Base-by-base conservation (phyloP, 1,140 invertebrate genomes). In the Chionoecetes opilio region DNA sequence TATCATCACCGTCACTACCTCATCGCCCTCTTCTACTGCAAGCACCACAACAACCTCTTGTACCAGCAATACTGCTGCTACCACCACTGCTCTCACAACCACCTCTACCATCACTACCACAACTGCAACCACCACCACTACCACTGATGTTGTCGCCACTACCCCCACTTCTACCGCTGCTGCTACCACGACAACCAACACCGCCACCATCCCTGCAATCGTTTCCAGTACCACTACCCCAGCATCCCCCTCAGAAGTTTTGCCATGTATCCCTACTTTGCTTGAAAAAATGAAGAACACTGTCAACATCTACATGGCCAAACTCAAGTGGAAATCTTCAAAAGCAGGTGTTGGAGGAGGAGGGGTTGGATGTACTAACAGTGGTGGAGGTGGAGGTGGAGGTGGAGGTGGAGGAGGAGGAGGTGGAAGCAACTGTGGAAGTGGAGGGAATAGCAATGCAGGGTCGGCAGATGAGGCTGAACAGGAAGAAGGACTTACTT, bases 221-320 rank as follows among this genome's bases (percentile, higher is more conserved):
- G 21, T 0, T 17, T 14, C 46, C 46, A 53, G 11, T 17, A 53
- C 46, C 21, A 53, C 46, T 17, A 53, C 2, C 21, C 46, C 46
- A 53, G 46, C 46, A 53, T 17, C 8, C 21, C 11, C 46, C 46
- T 53, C 46, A 53, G 46, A 53, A 17, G 17, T 82, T 2, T 31
- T 95, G 29, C 91, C 96, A 29, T 98, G 98, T 0, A 97, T 98
- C 35, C 97, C 97, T 3, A 98, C 98, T 26, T 97, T 99, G 75
- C 97, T 99, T 0, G 98, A 98, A 34, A 99, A 98, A 97, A 99
- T 99, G 99, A 98, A 98, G 96, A 97, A 98, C 82, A 99, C 98
- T 97, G 99, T 99, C 38, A 98, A 99, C 97, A 99, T 98, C 0
- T 99, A 99, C 97, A 98, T 98, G 37, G 98, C 98, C 96, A 98